phyloP scores from a whole-genome alignment of 2,113 vertebrate genomes.

The Paradoxurus hermaphroditus region DNA sequence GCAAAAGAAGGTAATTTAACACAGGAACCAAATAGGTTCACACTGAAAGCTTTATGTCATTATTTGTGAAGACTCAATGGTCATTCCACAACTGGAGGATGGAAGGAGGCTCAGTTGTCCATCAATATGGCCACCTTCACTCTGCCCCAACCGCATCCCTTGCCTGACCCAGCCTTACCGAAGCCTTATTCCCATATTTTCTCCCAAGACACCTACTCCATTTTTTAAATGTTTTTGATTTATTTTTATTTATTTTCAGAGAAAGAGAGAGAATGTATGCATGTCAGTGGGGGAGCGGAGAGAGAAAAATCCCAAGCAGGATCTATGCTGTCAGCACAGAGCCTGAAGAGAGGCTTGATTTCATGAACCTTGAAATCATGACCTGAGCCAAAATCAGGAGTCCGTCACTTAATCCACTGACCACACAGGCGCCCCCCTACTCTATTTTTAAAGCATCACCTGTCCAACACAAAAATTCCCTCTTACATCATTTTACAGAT shows the following conservation, averaged over 20 bases:
- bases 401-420: no score
- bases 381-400: no score
- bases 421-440: no score
- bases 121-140: background rate
- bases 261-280: no score
- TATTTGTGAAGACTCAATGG: background rate
- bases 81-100: no score
- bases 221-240: background rate
- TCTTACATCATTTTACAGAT: background rate
- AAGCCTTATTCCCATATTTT: background rate
- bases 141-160: fast-evolving
- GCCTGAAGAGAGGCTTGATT: no score
- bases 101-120: background rate
- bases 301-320: no score
- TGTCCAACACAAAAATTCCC: background rate
- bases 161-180: no score
- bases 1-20: background rate
- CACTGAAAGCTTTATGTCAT: background rate
- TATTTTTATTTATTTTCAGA: no score
- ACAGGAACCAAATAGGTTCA: background rate
- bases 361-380: no score
- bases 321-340: no score
- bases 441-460: background rate
- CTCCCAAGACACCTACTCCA: background rate
- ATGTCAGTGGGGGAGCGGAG: no score